These are phyloP conservation scores for Parambassis ranga DNA, from an alignment of 2,797 vertebrate species.

Conservation along the genomic window DNA sequence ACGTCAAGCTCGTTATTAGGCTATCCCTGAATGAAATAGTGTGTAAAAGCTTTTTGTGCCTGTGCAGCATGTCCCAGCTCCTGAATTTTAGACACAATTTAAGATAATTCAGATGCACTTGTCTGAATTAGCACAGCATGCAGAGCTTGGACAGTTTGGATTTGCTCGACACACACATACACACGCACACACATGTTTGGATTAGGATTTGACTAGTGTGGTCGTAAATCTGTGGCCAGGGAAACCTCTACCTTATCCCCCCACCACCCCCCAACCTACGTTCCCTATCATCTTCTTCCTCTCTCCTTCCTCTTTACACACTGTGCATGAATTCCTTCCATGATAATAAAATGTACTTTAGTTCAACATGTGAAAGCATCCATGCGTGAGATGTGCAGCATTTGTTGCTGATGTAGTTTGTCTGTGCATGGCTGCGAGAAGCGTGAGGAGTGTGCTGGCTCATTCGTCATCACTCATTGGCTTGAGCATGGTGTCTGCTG, in stretches of 20 bases:
- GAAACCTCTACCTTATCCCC: slow-evolving; percentile 60
- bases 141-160: slow-evolving; percentile 7
- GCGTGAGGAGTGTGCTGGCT: slow-evolving; percentile 22
- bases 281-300: neutral
- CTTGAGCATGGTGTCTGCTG: slow-evolving; percentile 52
- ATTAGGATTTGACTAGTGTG: neutral
- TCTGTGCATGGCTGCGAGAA: slow-evolving; percentile 48
- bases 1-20: slow-evolving; percentile 14
- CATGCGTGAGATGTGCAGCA: neutral
- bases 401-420: slow-evolving; percentile 6
- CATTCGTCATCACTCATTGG: slow-evolving; percentile 30
- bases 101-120: slow-evolving; percentile 33
- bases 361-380: neutral
- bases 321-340: slow-evolving; percentile 17
- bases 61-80: slow-evolving; percentile 28
- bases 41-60: slow-evolving; percentile 36
- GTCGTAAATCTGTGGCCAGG: slow-evolving; percentile 14
- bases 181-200: neutral
- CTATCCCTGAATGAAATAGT: slow-evolving; percentile 59
- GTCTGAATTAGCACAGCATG: slow-evolving; percentile 44
- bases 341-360: slow-evolving; percentile 2
- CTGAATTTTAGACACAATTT: slow-evolving; percentile 19
- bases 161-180: slow-evolving; percentile 7
- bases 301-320: neutral
- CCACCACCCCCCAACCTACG: neutral